Evolutionary conservation across 2,113 vertebrate species (phyloP), one percentile per base, ranked within the genome.

Genomic region (Ivindomyrus marchei): DNA sequence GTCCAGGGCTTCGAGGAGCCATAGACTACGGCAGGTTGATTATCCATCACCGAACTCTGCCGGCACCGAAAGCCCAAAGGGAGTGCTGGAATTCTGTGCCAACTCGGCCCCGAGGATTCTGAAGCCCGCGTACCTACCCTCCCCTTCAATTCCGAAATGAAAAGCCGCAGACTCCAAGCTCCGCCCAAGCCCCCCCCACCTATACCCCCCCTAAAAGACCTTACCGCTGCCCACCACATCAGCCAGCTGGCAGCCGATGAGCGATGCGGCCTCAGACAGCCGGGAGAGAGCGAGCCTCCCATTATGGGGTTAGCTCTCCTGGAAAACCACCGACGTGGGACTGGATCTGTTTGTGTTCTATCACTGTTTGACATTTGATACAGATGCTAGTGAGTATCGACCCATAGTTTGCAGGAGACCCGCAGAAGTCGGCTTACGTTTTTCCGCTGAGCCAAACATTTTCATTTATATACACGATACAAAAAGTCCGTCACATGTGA

Each of bases 261-360:
- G 96, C 95, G 93, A 95, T 93, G 94, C 91, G 92, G 92, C 92
- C 92, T 92, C 94, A 95, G 93, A 95, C 5, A 85, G 19, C 42
- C 94, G 93, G 93, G 45, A 91, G 96, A 94, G 94, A 96, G 95
- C 92, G 95, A 95, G 94, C 91, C 88, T 94, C 89, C 93, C 92
- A 92, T 89, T 2, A 93, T 1, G 1, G 50, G n/a, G 85, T 27
- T 3, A 87, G 85, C 49, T n/a, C 83, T n/a, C 45, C 45, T 5
- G 21, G 24, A 47, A n/a, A 85, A n/a, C 83, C 42, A 85, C 21
- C 8, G 42, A 83, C 17, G 42, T 24, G 8, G 77, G 39, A 39
- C 77, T 42, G 17, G 24, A n/a, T 6, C 62, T 70, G 27, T 31
- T 70, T 70, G 62, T 70, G 62, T 70, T 70, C n/a, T 70, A 11